These are phyloP conservation scores for Yponomeuta plumbellus DNA, from an alignment of 2,888 invertebrate species.

Conservation along the genomic window DNA sequence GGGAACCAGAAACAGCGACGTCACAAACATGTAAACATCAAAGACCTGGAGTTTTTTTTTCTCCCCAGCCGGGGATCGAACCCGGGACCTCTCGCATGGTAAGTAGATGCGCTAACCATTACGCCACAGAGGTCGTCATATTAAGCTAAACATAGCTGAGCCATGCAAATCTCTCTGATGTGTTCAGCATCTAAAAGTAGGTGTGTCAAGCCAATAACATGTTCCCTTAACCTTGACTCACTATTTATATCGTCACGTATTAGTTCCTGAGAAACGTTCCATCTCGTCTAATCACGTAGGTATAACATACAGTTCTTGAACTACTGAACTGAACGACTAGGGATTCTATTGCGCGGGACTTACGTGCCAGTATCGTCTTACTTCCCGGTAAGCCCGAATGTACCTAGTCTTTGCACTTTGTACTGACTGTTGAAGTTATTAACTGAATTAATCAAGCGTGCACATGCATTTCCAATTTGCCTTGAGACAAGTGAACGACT, in stretches of 20 bases:
- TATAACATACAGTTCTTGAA: neutral
- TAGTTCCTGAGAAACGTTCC: neutral
- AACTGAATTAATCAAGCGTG: conserved; percentile 1
- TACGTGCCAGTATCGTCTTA: neutral
- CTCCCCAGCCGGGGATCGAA: no score
- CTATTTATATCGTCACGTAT: neutral
- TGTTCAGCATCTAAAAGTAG: neutral
- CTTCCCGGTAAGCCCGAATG: neutral
- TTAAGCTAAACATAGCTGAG: no score
- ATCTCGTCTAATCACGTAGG: neutral
- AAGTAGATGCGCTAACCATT: no score
- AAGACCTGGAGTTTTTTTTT: no score
- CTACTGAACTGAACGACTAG: no score
- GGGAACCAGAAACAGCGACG: no score
- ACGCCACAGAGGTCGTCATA: no score
- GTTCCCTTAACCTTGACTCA: neutral
- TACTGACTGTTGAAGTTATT: neutral
- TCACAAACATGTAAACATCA: no score
- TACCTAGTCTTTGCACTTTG: neutral
- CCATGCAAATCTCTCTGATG: neutral
- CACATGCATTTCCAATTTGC: neutral
- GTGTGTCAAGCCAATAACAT: neutral
- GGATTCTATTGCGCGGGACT: neutral
- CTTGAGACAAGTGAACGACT: neutral
- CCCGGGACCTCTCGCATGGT: no score